These are phyloP conservation scores for Drosophila orena DNA, from an alignment of 1,140 invertebrate species.

Conservation along the genomic window DNA sequence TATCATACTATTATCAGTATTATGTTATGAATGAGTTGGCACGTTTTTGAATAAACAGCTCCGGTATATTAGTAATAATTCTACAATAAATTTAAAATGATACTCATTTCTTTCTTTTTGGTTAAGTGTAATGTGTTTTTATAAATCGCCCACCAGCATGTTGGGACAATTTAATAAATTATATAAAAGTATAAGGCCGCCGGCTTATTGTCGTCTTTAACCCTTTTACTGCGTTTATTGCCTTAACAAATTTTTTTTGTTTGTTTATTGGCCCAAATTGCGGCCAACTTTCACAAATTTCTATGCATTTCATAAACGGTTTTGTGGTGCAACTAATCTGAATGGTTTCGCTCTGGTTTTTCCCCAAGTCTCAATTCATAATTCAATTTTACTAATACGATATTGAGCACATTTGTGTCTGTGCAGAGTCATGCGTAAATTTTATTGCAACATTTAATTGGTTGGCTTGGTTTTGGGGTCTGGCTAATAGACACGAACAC, in stretches of 20 bases:
- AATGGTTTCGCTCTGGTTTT: neutral
- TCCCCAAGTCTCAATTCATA: constrained; percentile 30
- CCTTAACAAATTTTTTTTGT: constrained; percentile 11
- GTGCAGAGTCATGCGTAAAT: constrained; percentile 41
- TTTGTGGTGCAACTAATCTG: neutral
- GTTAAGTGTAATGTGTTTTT: too few relatives aligned
- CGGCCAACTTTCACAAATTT: constrained; percentile 2
- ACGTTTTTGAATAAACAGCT: too few relatives aligned
- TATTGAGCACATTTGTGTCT: constrained; percentile 43
- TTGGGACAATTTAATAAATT: constrained; percentile 9
- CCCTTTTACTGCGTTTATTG: constrained; percentile 3
- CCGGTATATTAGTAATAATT: too few relatives aligned
- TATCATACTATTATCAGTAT: neutral
- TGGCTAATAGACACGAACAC: constrained; percentile 25
- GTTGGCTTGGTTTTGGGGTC: constrained; percentile 13
- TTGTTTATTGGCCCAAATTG: constrained; percentile 17
- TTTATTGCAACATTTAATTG: constrained; percentile 70
- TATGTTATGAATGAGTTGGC: too few relatives aligned
- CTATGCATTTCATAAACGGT: constrained; percentile 6
- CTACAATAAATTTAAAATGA: neutral
- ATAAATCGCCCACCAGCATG: neutral
- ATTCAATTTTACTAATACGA: constrained; percentile 63
- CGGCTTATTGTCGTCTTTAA: constrained; percentile 20
- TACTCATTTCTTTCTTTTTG: too few relatives aligned
- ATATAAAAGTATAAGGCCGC: constrained; percentile 10